A percentile compares a stretch with the other conserved stretches of the same genome.
phyloP scores from a whole-genome alignment of 2,797 vertebrate species.

The Falco berigora region DNA sequence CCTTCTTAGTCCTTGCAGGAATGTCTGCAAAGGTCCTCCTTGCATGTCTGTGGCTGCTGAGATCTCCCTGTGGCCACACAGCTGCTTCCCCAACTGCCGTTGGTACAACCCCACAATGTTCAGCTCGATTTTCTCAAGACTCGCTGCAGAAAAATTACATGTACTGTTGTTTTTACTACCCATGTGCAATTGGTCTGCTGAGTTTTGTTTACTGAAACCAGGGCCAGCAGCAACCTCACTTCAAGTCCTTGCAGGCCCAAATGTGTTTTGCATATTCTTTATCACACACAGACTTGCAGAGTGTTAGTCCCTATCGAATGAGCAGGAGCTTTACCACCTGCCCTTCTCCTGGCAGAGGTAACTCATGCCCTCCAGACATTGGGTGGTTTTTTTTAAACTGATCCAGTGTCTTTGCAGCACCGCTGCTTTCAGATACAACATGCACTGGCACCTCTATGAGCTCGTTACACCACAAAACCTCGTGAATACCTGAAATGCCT shows the following conservation, averaged over 20 bases:
- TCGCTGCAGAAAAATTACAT: fast-evolving
- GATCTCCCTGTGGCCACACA: background rate
- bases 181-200: background rate
- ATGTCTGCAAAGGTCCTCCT: background rate
- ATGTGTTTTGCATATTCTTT: background rate
- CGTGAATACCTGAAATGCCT: background rate
- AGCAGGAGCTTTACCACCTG: background rate
- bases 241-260: background rate
- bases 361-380: background rate
- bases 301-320: background rate
- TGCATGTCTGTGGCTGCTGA: fast-evolving
- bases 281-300: background rate
- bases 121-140: background rate
- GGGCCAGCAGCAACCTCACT: background rate
- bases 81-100: background rate
- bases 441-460: background rate
- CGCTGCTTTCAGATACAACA: background rate
- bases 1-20: background rate
- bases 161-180: background rate
- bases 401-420: background rate
- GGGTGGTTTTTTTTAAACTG: background rate
- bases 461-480: background rate
- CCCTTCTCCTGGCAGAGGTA: background rate
- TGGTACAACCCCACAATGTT: background rate
- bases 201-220: background rate